phyloP scores from a whole-genome alignment of 2,888 invertebrate species.

The Heteropelma amictum region DNA sequence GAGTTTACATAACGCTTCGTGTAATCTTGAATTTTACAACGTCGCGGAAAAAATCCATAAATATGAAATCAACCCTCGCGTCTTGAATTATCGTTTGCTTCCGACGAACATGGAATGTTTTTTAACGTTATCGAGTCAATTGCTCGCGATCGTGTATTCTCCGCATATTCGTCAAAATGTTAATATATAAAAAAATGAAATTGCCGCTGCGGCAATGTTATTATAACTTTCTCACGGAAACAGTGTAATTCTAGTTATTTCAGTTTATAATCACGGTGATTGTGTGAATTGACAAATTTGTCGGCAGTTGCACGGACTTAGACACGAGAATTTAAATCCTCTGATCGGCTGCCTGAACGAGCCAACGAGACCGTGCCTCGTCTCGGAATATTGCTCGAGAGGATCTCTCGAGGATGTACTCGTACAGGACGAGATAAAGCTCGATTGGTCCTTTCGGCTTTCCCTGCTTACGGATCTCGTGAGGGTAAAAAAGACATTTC shows the following conservation, averaged over 20 bases:
- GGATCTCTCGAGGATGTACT: slow-evolving; percentile 94
- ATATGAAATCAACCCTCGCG: too few species aligned
- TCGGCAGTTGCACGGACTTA: slow-evolving; percentile 90
- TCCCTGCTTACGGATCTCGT: slow-evolving; percentile 96
- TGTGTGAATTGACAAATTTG: too few species aligned
- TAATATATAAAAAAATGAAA: too few species aligned
- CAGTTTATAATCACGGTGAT: not conserved
- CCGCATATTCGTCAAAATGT: too few species aligned
- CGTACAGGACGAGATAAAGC: slow-evolving; percentile 92
- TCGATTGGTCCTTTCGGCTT: slow-evolving; percentile 97
- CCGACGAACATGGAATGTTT: too few species aligned
- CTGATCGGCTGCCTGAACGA: slow-evolving; percentile 92
- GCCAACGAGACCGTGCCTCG: slow-evolving; percentile 87
- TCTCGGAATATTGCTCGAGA: slow-evolving; percentile 92
- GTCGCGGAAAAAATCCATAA: too few species aligned
- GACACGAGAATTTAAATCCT: slow-evolving; percentile 95
- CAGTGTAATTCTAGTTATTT: not conserved
- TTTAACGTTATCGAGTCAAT: too few species aligned
- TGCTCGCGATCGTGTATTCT: too few species aligned
- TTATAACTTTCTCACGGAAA: not conserved
- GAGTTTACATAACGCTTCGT: too few species aligned
- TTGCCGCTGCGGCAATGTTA: too few species aligned
- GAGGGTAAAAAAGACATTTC: slow-evolving; percentile 80
- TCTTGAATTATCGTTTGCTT: too few species aligned
- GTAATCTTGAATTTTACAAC: too few species aligned